These are phyloP conservation scores for Synergus umbraculus DNA, from an alignment of 2,888 invertebrate genomes.

Conservation along the genomic window DNA sequence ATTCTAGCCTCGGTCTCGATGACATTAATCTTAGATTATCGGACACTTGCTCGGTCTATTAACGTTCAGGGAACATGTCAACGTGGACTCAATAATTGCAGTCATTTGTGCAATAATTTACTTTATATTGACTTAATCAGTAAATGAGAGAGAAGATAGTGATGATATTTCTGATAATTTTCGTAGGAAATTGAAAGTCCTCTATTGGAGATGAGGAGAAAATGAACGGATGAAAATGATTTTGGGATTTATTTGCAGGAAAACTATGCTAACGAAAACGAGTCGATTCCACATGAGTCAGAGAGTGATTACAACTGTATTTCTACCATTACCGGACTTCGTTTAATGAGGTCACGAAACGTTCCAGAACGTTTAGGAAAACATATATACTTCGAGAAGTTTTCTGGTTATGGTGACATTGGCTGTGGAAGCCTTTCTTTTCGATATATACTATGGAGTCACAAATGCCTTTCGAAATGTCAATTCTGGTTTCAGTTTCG, in stretches of 20 bases:
- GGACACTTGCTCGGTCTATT: neutral
- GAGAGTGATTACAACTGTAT: conserved; percentile 29
- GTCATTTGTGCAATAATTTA: neutral
- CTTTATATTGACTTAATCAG: neutral
- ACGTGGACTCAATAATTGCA: neutral
- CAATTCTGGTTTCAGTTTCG: conserved; percentile 10
- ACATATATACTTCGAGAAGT: neutral
- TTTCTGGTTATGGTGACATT: neutral
- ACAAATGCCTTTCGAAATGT: neutral
- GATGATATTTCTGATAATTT: neutral
- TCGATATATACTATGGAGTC: neutral
- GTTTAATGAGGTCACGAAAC: conserved; percentile 24
- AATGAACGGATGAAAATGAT: neutral
- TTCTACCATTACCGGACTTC: conserved; percentile 27
- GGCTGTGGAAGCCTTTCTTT: neutral
- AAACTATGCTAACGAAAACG: conserved; percentile 17
- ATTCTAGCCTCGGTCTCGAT: conserved; percentile 7
- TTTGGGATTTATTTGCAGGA: neutral
- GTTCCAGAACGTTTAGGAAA: conserved; percentile 31
- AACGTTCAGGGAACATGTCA: neutral
- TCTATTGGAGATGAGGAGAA: neutral
- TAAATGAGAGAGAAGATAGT: neutral
- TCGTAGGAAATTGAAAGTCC: neutral
- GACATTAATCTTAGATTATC: neutral
- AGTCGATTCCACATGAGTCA: neutral